A percentile compares a stretch with the other conserved stretches of the same genome.
These are phyloP conservation scores for Halcyon leucocephala DNA, from an alignment of 2,797 vertebrate species.

Conservation along the genomic window DNA sequence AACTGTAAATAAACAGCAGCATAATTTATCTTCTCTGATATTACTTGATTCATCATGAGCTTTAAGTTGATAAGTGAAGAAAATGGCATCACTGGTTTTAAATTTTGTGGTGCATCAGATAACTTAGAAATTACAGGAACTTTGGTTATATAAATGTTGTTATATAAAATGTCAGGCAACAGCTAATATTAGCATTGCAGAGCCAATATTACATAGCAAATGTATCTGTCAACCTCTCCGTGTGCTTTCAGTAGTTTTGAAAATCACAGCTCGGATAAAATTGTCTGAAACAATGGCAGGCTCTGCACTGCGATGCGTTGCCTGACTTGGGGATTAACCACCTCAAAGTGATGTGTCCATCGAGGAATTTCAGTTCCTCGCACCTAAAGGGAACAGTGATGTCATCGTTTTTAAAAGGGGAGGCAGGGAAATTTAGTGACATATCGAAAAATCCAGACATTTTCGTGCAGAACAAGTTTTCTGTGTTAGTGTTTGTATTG, in stretches of 20 bases:
- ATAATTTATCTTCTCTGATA: constrained; percentile 54
- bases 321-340: fast-evolving
- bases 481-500: background rate
- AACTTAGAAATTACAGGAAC: constrained; percentile 35
- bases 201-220: background rate
- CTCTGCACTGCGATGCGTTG: fast-evolving
- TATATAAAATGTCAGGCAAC: constrained; percentile 25
- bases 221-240: background rate
- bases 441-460: fast-evolving
- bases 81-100: background rate
- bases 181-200: constrained; percentile 26
- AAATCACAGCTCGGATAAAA: background rate
- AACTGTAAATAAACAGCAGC: constrained; percentile 58
- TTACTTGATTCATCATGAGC: constrained; percentile 6
- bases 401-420: background rate
- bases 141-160: constrained; percentile 13
- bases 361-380: background rate
- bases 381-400: fast-evolving
- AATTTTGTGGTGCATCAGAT: background rate
- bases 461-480: fast-evolving
- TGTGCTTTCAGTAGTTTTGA: background rate
- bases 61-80: constrained; percentile 37
- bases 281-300: background rate
- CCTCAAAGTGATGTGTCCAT: fast-evolving
- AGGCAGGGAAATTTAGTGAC: fast-evolving